phyloP scores from a whole-genome alignment of 2,113 vertebrate species.

The Cyanoramphus novaezelandiae region DNA sequence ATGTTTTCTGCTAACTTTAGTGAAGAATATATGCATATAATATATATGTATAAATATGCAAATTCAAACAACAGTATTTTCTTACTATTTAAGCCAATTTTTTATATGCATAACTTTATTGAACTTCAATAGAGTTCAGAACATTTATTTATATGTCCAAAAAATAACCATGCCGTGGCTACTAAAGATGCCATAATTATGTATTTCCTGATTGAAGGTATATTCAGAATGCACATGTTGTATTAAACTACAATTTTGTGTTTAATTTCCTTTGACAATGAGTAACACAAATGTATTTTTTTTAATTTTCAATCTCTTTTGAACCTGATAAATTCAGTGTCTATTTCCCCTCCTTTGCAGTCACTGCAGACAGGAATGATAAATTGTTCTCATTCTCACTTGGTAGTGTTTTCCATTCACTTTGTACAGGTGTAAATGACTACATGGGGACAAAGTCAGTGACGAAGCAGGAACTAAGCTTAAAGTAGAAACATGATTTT shows the following conservation, averaged over 20 bases:
- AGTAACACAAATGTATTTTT: neutral
- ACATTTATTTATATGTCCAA: neutral
- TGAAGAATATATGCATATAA: neutral
- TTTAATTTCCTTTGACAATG: neutral
- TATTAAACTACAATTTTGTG: neutral
- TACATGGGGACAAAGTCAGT: neutral
- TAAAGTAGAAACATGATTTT: neutral
- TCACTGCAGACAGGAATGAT: neutral
- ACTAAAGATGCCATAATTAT: neutral
- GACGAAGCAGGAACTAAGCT: neutral
- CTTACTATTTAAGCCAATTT: neutral
- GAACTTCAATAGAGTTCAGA: neutral
- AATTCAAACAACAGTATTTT: neutral
- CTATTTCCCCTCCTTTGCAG: neutral
- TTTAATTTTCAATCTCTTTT: neutral
- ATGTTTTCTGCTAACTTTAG: neutral
- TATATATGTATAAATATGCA: neutral
- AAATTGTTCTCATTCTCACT: slow-evolving; percentile 24
- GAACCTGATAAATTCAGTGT: neutral
- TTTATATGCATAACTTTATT: neutral
- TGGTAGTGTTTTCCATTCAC: neutral
- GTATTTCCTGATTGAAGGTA: neutral
- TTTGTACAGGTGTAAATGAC: slow-evolving; percentile 39
- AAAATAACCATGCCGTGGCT: neutral
- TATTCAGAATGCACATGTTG: neutral